These are phyloP conservation scores for Epirrhoe tristata DNA, from an alignment of 2,888 invertebrate genomes.

Conservation along the genomic window DNA sequence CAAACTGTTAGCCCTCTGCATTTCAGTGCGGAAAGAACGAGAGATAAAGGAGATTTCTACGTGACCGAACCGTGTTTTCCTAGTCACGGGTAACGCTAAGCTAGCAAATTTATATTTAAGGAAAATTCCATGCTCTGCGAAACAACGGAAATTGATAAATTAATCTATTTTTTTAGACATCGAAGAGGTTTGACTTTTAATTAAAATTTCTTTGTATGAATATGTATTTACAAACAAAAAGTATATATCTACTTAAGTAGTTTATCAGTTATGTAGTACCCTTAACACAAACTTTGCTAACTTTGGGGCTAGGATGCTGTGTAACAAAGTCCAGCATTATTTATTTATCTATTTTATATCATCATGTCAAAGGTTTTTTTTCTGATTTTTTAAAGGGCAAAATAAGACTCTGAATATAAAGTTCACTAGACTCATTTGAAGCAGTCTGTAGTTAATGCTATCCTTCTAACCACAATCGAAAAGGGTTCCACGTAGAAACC, in stretches of 20 bases:
- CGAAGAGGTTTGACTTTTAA: too few species aligned
- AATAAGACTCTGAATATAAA: not conserved
- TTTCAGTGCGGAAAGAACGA: conserved; percentile 60
- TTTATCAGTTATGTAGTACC: too few species aligned
- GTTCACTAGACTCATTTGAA: conserved; percentile 23
- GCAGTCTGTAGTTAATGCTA: conserved; percentile 38
- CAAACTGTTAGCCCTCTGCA: conserved; percentile 59
- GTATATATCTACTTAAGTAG: too few species aligned
- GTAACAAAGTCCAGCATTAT: too few species aligned
- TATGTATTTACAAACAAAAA: too few species aligned
- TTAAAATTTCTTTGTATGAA: too few species aligned
- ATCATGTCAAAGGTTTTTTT: too few species aligned
- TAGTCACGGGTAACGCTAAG: conserved; percentile 36
- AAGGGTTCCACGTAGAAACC: conserved; percentile 51
- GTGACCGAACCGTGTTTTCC: conserved; percentile 60
- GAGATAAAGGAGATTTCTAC: conserved; percentile 67
- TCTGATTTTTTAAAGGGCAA: too few species aligned
- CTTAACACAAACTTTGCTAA: too few species aligned
- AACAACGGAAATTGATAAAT: conserved; percentile 7
- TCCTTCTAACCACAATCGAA: conserved; percentile 48
- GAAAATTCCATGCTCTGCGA: conserved; percentile 16
- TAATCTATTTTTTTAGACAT: not conserved
- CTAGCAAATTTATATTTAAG: conserved; percentile 17
- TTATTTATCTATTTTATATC: too few species aligned
- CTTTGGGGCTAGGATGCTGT: too few species aligned